Evolutionary conservation across 2,888 invertebrate genomes (phyloP), one percentile per base, ranked within the genome.

Genomic region (Lutraria lutraria): DNA sequence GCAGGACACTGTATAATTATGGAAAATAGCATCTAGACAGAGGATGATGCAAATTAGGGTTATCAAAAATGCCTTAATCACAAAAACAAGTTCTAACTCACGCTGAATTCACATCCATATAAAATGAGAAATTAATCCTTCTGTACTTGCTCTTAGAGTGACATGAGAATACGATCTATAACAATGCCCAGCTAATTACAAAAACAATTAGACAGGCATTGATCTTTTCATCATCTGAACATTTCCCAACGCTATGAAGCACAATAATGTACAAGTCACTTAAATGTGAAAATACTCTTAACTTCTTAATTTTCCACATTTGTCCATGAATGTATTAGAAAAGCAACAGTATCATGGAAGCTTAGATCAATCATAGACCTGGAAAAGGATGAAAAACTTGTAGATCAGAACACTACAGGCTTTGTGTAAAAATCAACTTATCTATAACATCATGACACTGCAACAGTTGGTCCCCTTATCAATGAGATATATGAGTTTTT

Each of bases 31-130:
- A 34, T 25, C 83, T 81, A 83, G 82, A 89, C 88, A 89, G 90
- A 83, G 86, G 91, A 88, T 89, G 88, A 89, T 90, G 90, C 90
- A 92, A 92, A 92, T 92, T 90, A 89, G 85, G 84, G 90, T 90
- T 89, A 92, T 92, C 92, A 92, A 92, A 92, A 92, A 92, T 60
- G 92, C 83, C 88, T 92, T 92, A 92, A 92, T 92, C 92, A 92
- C 90, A 86, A 86, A 86, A 89, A 90, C 89, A 90, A 88, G 90
- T 89, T 86, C 88, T 63, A 87, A 83, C 88, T 88, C 88, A 90
- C 87, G 87, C 86, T 86, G 90, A 89, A 86, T 84, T 83, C 89
- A 82, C 90, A 89, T 88, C 87, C 89, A 88, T 91, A 91, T 91
- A 90, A 90, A 92, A 92, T 92, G 92, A 89, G 89, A 90, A 92